These are phyloP conservation scores for Pomacea maculata DNA, from an alignment of 1,140 invertebrate species.

Conservation along the genomic window DNA sequence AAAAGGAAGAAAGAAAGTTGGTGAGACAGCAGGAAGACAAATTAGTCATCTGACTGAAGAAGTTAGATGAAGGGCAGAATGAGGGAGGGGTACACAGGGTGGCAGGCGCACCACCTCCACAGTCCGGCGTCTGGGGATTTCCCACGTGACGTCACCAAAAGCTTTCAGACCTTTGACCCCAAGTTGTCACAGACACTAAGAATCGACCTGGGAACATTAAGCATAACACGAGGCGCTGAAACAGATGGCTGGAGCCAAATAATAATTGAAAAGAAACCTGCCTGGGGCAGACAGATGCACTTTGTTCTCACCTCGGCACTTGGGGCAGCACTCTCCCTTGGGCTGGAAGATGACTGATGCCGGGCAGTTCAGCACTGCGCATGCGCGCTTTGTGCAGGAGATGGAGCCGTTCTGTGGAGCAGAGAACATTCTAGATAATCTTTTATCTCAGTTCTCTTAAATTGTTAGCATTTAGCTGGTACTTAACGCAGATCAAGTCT, in stretches of 20 bases:
- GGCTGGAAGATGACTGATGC: conserved; percentile 44
- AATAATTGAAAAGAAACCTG: background rate
- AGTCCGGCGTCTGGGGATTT: too few species aligned
- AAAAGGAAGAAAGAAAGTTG: background rate
- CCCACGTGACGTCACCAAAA: too few species aligned
- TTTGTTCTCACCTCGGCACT: conserved; percentile 50
- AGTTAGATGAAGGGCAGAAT: too few species aligned
- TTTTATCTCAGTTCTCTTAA: background rate
- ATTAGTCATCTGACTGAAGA: too few species aligned
- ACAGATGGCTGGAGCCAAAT: background rate
- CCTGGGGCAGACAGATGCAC: background rate
- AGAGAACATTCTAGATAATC: background rate
- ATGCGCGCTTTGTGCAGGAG: conserved; percentile 49
- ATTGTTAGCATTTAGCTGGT: too few species aligned
- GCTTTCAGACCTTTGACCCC: too few species aligned
- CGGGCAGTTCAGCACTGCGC: conserved; percentile 62
- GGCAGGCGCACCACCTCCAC: too few species aligned
- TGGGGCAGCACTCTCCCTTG: conserved; percentile 55
- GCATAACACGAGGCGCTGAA: too few species aligned
- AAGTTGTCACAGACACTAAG: too few species aligned
- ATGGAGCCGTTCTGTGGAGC: conserved; percentile 50
- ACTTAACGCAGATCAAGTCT: too few species aligned
- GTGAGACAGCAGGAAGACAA: background rate
- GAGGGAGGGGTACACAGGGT: too few species aligned
- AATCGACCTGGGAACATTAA: too few species aligned